phyloP scores from a whole-genome alignment of 1,140 invertebrate genomes.

The Wasmannia auropunctata region DNA sequence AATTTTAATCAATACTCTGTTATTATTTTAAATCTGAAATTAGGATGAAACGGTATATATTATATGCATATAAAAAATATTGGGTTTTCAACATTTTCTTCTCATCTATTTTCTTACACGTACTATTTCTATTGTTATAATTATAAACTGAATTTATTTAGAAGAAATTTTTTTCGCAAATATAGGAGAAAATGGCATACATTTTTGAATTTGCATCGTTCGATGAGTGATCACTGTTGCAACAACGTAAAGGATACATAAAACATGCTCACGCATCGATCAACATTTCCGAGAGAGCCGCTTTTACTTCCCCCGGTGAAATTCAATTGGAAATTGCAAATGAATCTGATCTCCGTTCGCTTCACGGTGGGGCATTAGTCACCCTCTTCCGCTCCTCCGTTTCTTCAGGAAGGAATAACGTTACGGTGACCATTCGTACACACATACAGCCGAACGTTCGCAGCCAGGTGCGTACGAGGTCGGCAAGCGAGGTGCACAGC shows the following conservation, averaged over 20 bases:
- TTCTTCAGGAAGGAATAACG: constrained; percentile 37
- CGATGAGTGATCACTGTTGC: constrained; percentile 22
- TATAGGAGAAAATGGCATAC: background rate
- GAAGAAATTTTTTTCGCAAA: background rate
- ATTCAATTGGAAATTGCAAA: constrained; percentile 59
- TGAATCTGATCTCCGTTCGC: constrained; percentile 51
- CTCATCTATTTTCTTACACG: background rate
- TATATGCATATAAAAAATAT: background rate
- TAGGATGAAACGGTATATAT: background rate
- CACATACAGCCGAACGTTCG: background rate
- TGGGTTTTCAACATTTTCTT: background rate
- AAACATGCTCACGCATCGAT: constrained; percentile 53
- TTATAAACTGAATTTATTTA: background rate
- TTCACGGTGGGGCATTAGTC: constrained; percentile 50
- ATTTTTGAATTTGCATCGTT: background rate
- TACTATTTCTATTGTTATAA: background rate
- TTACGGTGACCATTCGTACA: constrained; percentile 17
- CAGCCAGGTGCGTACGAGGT: constrained; percentile 79
- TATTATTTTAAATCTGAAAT: background rate
- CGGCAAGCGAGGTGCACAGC: constrained; percentile 67
- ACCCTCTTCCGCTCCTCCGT: constrained; percentile 27
- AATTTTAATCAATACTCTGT: background rate
- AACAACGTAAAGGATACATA: constrained; percentile 27
- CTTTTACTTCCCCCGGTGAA: constrained; percentile 3
- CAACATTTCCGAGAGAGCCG: constrained; percentile 45